phyloP scores from a whole-genome alignment of 2,113 vertebrate species.

The Danionella cerebrum region DNA sequence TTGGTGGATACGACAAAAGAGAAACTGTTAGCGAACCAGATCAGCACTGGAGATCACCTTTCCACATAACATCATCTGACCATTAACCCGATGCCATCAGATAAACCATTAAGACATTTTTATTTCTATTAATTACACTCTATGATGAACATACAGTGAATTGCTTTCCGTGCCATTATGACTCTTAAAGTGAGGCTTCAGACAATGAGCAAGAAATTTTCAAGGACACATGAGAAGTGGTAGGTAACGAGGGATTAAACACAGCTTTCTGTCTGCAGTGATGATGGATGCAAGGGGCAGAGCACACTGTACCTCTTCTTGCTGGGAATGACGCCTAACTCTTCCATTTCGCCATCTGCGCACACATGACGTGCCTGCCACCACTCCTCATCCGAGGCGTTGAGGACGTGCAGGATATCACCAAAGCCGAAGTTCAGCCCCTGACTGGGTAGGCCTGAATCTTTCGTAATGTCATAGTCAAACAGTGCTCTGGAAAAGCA shows the following conservation, averaged over 20 bases:
- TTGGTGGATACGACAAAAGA: neutral
- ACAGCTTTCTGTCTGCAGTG: neutral
- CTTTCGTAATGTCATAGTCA: constrained; percentile 88
- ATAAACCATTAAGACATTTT: too few relatives aligned
- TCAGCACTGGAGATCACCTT: neutral
- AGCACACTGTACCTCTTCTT: constrained; percentile 76
- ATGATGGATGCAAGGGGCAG: neutral
- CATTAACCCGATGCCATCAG: too few relatives aligned
- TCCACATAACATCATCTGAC: neutral
- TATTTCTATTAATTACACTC: too few relatives aligned
- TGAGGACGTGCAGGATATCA: constrained; percentile 93
- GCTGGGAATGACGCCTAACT: constrained; percentile 95
- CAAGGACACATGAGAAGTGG: neutral
- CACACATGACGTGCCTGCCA: constrained; percentile 88
- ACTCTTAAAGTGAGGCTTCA: too few relatives aligned
- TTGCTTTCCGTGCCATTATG: too few relatives aligned
- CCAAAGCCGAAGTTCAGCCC: constrained; percentile 87
- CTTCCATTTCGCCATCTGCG: constrained; percentile 77
- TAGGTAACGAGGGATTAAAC: neutral
- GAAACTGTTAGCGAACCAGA: neutral
- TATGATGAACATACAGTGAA: too few relatives aligned
- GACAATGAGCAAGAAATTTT: neutral
- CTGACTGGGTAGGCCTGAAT: constrained; percentile 83
- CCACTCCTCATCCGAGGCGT: constrained; percentile 91
- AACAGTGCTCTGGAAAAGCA: constrained; percentile 90